A percentile compares a stretch with the other conserved stretches of the same genome.
These are phyloP conservation scores for Dasypolia templi DNA, from an alignment of 2,888 invertebrate genomes.

Conservation along the genomic window DNA sequence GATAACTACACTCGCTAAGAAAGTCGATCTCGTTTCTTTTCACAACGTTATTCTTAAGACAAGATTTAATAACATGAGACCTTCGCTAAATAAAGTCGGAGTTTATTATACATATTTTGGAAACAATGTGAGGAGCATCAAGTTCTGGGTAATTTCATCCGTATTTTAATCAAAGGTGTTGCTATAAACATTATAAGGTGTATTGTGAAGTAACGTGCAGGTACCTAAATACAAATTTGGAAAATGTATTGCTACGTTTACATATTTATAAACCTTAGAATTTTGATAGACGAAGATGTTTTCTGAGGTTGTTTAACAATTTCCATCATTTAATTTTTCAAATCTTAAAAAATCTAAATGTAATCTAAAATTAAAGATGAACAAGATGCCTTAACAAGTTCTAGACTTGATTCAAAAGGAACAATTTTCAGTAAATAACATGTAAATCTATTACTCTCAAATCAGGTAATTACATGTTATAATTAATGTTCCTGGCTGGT, in stretches of 20 bases:
- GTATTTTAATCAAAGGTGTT: conserved; percentile 66
- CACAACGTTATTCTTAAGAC: conserved; percentile 40
- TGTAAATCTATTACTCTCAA: conserved; percentile 38
- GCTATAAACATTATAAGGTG: conserved; percentile 59
- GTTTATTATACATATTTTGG: conserved; percentile 63
- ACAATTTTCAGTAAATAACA: conserved; percentile 9
- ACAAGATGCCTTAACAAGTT: not conserved
- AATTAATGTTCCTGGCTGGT: conserved; percentile 60
- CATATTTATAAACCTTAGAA: conserved; percentile 28
- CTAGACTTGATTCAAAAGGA: not conserved
- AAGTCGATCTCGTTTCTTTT: conserved; percentile 42
- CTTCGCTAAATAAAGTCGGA: conserved; percentile 53
- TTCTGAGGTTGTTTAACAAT: not conserved
- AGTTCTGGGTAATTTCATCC: conserved; percentile 64
- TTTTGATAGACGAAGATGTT: conserved; percentile 13
- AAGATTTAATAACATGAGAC: conserved; percentile 52
- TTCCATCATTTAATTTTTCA: not conserved
- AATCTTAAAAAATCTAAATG: too few species aligned
- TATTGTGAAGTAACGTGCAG: conserved; percentile 48
- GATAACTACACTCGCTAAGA: not conserved
- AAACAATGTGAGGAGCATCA: conserved; percentile 64
- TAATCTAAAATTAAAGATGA: not conserved
- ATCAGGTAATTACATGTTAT: conserved; percentile 55
- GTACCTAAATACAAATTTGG: conserved; percentile 54
- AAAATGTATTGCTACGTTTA: conserved; percentile 41